Base-by-base conservation (phyloP, 2,888 invertebrate genomes). In the Blastobasis lacticolella region DNA sequence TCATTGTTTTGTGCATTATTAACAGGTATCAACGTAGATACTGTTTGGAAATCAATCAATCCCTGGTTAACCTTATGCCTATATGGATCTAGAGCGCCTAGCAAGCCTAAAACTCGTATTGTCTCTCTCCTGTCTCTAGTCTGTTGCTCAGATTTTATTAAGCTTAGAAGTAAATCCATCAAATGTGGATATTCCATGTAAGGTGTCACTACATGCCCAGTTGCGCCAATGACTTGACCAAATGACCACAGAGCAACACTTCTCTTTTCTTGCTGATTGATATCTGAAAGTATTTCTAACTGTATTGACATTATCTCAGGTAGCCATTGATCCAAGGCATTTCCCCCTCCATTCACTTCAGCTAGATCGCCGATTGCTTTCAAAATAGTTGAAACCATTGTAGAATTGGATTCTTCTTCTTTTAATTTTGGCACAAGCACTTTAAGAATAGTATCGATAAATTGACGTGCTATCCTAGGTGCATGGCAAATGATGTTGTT, bases 81-180 rank as follows among this genome's bases (percentile, higher is more conserved):
- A 83, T 98, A 99, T 0, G 99, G 99, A 90, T 99, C 99, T 64
- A 99, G 90, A 0, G 99, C 99, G 5, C 99, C 99, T 0, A 99
- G 88, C 7, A 99, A 85, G 0, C 99, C 99, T 38, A 99, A 85
- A 6, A 99, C 97, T 42, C 98, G 90, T 54, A 99, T 96, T 0
- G 97, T 97, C 88, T 98, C 95, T 38, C 95, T 88, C 37, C 96
- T 89, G 52, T 98, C 96, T 49, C 93, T 91, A 0, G 93, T 91
- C 52, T 96, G 94, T 71, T 97, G 97, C 73, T 99, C 99, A 0
- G 97, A 97, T 87, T 98, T 98, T 45, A 99, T 88, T 72, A 98
- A 97, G 71, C 94, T 96, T 37, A 99, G 92, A 6, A 99, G 86
- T 50, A 97, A 94, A 62, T 98, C 98, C 69, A 99, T 91, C 4